Percentiles rank a stretch among this genome's conserved stretches.
These are phyloP conservation scores for Apoderus coryli DNA, from an alignment of 2,888 invertebrate genomes.

Conservation along the genomic window DNA sequence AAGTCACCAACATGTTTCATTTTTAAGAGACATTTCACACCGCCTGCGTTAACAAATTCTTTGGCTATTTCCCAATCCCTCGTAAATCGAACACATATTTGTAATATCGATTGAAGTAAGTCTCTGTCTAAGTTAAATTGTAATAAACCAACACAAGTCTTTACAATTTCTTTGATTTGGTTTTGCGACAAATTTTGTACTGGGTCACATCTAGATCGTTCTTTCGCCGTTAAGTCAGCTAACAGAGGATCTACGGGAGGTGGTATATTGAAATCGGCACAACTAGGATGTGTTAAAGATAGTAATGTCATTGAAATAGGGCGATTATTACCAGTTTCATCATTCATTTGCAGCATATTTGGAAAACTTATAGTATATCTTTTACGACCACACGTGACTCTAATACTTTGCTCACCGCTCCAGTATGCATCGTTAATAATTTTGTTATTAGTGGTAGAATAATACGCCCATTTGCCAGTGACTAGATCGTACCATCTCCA, in stretches of 20 bases:
- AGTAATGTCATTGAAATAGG: constrained; percentile 56
- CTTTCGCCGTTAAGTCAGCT: constrained; percentile 26
- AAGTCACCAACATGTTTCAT: constrained; percentile 58
- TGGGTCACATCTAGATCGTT: constrained; percentile 26
- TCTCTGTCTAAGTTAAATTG: constrained; percentile 58
- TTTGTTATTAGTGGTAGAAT: constrained; percentile 55
- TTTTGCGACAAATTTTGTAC: constrained; percentile 25
- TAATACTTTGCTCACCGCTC: constrained; percentile 50
- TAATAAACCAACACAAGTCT: constrained; percentile 52
- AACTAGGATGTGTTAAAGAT: constrained; percentile 25
- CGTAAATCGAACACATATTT: constrained; percentile 59
- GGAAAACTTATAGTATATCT: constrained; percentile 65
- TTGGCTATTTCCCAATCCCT: constrained; percentile 57
- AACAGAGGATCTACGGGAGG: constrained; percentile 23
- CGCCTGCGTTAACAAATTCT: constrained; percentile 59
- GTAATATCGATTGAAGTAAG: constrained; percentile 61
- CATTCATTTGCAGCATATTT: constrained; percentile 71
- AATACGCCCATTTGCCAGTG: constrained; percentile 66
- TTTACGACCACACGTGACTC: constrained; percentile 58
- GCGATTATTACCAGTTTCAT: constrained; percentile 68
- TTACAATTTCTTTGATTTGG: constrained; percentile 28
- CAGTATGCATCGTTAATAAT: constrained; percentile 66
- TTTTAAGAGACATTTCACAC: constrained; percentile 52
- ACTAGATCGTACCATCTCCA: constrained; percentile 80
- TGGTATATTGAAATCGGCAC: constrained; percentile 21